Conservation (phyloP, 92 coral and sea anemone species). For the Ricordea florida region DNA sequence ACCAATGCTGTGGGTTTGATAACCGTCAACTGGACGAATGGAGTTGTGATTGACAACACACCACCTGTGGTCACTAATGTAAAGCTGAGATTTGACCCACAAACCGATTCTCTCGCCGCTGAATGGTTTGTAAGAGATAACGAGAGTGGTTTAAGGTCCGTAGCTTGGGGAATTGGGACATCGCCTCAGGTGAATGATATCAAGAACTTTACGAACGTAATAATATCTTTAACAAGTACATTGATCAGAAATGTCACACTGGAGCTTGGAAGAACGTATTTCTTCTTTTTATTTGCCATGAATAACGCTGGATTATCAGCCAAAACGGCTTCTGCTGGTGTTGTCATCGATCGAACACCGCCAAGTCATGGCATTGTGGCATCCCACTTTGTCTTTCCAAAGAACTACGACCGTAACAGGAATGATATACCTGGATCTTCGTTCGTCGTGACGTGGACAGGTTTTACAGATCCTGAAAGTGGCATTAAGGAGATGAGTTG, state of each 20-base stretch:
- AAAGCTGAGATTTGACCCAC: conserved; percentile 59
- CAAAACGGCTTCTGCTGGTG: conserved; percentile 75
- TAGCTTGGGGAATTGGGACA: conserved; percentile 83
- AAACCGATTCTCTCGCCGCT: conserved; percentile 43
- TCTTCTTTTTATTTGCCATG: conserved; percentile 61
- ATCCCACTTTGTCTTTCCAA: conserved; percentile 78
- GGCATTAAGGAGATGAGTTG: conserved; percentile 77
- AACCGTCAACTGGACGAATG: conserved; percentile 84
- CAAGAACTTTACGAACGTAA: conserved; percentile 42
- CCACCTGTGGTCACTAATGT: conserved; percentile 80
- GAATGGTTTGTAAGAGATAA: conserved; percentile 68
- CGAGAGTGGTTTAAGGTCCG: conserved; percentile 71
- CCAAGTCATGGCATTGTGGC: conserved; percentile 72
- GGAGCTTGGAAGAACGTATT: conserved; percentile 77
- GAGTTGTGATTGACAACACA: conserved; percentile 78
- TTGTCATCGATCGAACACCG: conserved; percentile 82
- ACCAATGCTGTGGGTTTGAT: conserved; percentile 66
- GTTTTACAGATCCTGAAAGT: conserved; percentile 84
- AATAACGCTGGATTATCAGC: conserved; percentile 72
- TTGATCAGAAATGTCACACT: conserved; percentile 45
- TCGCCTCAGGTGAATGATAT: conserved; percentile 64
- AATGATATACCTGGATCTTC: conserved; percentile 74
- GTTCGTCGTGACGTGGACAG: conserved; percentile 88
- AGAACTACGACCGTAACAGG: conserved; percentile 74
- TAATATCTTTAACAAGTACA: conserved; percentile 11